These are phyloP conservation scores for Apostichopus californicus DNA, from an alignment of 35 echinoderm and acorn worm species.

Conservation along the genomic window DNA sequence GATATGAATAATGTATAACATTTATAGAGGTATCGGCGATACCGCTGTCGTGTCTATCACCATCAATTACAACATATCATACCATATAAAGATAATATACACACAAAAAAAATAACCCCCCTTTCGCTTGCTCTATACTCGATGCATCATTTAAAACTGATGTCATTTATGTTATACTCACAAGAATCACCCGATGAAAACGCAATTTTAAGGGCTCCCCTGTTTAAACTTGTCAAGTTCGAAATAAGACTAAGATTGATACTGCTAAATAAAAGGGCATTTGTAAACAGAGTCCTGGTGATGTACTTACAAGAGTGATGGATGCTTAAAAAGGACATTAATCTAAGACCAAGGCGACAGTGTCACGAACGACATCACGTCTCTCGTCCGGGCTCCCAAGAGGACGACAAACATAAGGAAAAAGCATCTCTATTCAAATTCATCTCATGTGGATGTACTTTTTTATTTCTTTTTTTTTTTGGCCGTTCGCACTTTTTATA, in stretches of 20 bases:
- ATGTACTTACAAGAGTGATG: constrained; percentile 2
- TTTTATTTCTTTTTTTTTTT: not conserved
- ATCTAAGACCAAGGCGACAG: not conserved
- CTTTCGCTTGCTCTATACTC: too few relatives aligned
- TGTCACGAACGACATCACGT: not conserved
- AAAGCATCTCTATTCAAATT: not conserved
- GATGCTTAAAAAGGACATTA: not conserved
- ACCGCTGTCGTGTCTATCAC: too few relatives aligned
- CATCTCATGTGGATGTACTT: constrained; percentile 23
- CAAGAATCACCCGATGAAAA: not conserved
- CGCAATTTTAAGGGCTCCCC: not conserved
- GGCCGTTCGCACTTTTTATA: too few relatives aligned
- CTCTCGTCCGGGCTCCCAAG: not conserved
- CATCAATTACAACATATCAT: too few relatives aligned
- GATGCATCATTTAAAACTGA: too few relatives aligned
- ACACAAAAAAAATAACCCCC: too few relatives aligned
- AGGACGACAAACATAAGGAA: not conserved
- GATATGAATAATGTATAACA: too few relatives aligned
- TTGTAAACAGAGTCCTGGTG: not conserved
- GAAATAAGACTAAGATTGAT: constrained; percentile 1
- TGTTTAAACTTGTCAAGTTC: not conserved
- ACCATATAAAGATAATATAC: too few relatives aligned
- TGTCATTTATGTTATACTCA: not conserved
- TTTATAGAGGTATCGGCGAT: too few relatives aligned
- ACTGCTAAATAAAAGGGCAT: not conserved